These are phyloP conservation scores for Amphiprion ocellaris DNA, from an alignment of 2,113 vertebrate genomes.

Conservation along the genomic window DNA sequence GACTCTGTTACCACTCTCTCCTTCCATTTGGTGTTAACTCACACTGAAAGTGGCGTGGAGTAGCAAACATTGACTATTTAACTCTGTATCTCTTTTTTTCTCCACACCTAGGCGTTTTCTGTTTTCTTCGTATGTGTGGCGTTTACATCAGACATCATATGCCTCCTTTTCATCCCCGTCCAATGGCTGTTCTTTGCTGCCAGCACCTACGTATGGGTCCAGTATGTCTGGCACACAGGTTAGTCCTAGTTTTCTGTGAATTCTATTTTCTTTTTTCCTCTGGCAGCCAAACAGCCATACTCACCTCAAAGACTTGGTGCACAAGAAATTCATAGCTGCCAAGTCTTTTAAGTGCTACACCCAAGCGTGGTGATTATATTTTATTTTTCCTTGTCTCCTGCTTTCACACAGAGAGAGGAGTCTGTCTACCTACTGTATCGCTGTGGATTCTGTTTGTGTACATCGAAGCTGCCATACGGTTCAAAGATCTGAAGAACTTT, in stretches of 20 bases:
- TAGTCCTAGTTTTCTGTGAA: conserved; percentile 27
- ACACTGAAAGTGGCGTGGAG: background rate
- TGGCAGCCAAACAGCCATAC: conserved; percentile 12
- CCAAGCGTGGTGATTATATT: background rate
- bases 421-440: conserved; percentile 97
- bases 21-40: background rate
- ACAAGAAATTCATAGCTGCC: conserved; percentile 7
- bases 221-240: conserved; percentile 99
- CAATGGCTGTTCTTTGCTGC: conserved; percentile 98
- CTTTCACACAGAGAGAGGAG: conserved; percentile 90
- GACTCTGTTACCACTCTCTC: background rate
- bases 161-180: conserved; percentile 97
- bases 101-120: conserved; percentile 91
- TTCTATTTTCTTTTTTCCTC: background rate
- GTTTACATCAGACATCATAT: conserved; percentile 98
- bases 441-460: conserved; percentile 99
- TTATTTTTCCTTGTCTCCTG: background rate
- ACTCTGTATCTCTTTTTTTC: conserved; percentile 8
- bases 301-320: conserved; percentile 16
- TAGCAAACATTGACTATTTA: too few species aligned
- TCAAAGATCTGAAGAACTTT: conserved; percentile 99
- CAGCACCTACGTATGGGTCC: conserved; percentile 98
- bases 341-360: conserved; percentile 8
- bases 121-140: conserved; percentile 99
- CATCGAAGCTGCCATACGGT: conserved; percentile 98